Percentiles rank a stretch among this genome's conserved stretches.
phyloP scores from a whole-genome alignment of 37 sponge, comb jelly and placozoan genomes.

The Cladorhizidae sp. region DNA sequence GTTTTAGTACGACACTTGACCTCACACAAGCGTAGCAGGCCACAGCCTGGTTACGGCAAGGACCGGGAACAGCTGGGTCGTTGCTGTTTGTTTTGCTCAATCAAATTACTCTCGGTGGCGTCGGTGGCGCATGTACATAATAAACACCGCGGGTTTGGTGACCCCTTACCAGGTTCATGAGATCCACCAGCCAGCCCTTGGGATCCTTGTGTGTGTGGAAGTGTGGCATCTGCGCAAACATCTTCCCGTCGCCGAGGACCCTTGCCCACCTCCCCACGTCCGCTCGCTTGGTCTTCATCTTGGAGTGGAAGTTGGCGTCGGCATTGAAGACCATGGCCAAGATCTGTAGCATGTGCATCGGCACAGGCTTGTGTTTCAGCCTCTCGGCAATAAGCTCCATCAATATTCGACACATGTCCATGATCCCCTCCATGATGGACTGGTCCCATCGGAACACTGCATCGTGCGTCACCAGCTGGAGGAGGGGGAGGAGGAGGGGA shows the following conservation, averaged over 20 bases:
- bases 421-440: slow-evolving; percentile 85
- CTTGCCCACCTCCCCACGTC: slow-evolving; percentile 19
- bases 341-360: slow-evolving; percentile 61
- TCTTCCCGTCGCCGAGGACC: slow-evolving; percentile 19
- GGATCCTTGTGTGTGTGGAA: slow-evolving; percentile 69
- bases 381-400: slow-evolving; percentile 82
- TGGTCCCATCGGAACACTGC: slow-evolving; percentile 89
- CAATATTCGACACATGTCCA: slow-evolving; percentile 75
- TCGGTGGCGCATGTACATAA: too few species aligned
- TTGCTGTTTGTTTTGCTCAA: too few species aligned
- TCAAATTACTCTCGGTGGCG: too few species aligned
- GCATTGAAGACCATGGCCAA: slow-evolving; percentile 72
- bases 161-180: slow-evolving; percentile 77
- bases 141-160: too few species aligned
- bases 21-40: too few species aligned
- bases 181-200: slow-evolving; percentile 85
- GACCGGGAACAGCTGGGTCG: too few species aligned
- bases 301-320: slow-evolving; percentile 67
- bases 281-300: slow-evolving; percentile 54
- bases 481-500: neutral
- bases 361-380: slow-evolving; percentile 68
- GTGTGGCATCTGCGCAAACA: slow-evolving; percentile 58
- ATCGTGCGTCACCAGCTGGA: slow-evolving; percentile 81
- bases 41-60: too few species aligned
- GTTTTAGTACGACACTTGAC: too few species aligned